Base-by-base conservation (phyloP, 2,888 invertebrate species). In the Netelia virgata region DNA sequence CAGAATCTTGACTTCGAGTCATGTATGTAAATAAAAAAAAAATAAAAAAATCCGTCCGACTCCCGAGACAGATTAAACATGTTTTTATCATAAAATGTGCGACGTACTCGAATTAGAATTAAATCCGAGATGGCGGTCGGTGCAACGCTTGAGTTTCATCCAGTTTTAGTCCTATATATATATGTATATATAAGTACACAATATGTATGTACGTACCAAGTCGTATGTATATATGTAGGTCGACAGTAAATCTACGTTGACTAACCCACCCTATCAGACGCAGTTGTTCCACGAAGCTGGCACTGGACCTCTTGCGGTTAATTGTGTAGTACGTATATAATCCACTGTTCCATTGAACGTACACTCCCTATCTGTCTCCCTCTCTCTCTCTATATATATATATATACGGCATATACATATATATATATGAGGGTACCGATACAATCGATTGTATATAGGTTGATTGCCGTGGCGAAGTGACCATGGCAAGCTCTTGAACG, bases 261-360 rank as follows among this genome's bases (percentile, higher is more conserved):
- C 66, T 47, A 20, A 20, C 3, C 47, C 18, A 3, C 41, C 50
- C 50, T 68, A 69, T 69, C 53, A 69, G 20, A 69, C 69, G 53
- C 69, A 55, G 53, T 53, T 69, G 69, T 53, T 43, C 43, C 8
- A 5, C 9, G 16, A 16, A 53, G 69, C 28, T 53, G 28, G 28
- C 36, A 53, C n/a, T 53, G 69, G 53, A 66, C 18, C 66, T 66
- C 66, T 69, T 69, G 53, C 10, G 16, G 69, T 69, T 69, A 69
- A 69, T 69, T 69, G 53, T 69, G 16, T 53, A 69, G 50, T 55
- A 36, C 53, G 69, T 36, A 55, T 55, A 53, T 55, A 53, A 23
- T 50, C 47, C 28, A 69, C 53, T 53, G 69, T 20, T 36, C 28
- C 53, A 55, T 55, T n/a, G 18, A 55, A 55, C 5, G 18, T 16